phyloP scores from a whole-genome alignment of 2,113 vertebrate species.

The Egretta garzetta region DNA sequence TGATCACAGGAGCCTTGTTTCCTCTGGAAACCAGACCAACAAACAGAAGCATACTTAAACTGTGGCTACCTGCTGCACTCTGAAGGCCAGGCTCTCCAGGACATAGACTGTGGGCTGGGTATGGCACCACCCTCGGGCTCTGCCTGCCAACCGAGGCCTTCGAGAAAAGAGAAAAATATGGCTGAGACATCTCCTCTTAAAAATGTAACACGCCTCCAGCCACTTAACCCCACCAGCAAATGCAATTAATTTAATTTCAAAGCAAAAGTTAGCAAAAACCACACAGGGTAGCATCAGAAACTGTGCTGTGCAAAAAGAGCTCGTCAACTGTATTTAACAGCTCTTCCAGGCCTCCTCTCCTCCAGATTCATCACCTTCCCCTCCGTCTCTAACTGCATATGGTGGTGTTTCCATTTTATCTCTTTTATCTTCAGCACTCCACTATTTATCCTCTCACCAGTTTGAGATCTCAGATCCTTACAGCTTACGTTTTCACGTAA shows the following conservation, averaged over 20 bases:
- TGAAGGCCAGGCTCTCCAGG: conserved; percentile 69
- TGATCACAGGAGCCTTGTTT: not conserved
- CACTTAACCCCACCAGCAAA: not conserved
- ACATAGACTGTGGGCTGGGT: conserved; percentile 67
- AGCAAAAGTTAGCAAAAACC: not conserved
- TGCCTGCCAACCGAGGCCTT: conserved; percentile 78
- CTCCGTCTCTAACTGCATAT: not conserved
- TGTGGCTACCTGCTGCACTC: conserved; percentile 73
- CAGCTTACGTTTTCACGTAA: not conserved
- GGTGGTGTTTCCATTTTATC: not conserved
- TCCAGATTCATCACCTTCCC: not conserved
- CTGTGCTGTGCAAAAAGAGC: not conserved
- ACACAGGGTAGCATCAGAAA: not conserved
- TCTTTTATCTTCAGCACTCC: not conserved
- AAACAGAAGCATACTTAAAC: not conserved
- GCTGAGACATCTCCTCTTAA: not conserved
- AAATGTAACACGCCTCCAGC: not conserved
- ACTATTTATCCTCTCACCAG: not conserved
- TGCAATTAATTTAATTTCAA: not conserved
- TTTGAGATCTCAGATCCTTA: not conserved
- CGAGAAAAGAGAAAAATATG: not conserved
- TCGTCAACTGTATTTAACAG: not conserved
- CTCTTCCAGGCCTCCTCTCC: not conserved
- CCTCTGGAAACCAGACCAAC: not conserved
- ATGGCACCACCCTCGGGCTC: conserved; percentile 68